A percentile compares a stretch with the other conserved stretches of the same genome.
Evolutionary conservation across 2,888 invertebrate species (phyloP).

Genomic region (Catonia carolina): DNA sequence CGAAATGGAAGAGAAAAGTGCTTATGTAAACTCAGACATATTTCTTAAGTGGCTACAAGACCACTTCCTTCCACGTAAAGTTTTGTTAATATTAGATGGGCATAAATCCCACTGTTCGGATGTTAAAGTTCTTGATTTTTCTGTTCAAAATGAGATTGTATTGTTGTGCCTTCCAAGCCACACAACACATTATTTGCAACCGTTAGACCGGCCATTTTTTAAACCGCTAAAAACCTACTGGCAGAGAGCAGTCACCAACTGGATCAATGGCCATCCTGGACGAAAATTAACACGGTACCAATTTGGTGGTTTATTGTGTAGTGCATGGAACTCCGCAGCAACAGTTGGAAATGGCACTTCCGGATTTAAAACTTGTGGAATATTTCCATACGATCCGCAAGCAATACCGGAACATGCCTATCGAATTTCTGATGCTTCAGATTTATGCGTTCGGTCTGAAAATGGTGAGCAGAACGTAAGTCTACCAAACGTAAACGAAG

Average conservation of each 20-base stretch:
- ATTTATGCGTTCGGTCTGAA: no score
- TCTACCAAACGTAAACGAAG: no score
- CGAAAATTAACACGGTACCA: slow-evolving; percentile 4
- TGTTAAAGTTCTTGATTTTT: background rate
- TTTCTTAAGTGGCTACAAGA: slow-evolving; percentile 5
- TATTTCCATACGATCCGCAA: background rate
- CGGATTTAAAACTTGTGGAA: slow-evolving; percentile 4
- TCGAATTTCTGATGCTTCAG: slow-evolving; percentile 8
- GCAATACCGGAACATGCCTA: slow-evolving; percentile 5
- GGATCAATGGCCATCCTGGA: background rate
- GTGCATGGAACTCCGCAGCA: slow-evolving; percentile 8
- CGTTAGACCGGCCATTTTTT: slow-evolving; percentile 4
- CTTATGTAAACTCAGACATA: background rate
- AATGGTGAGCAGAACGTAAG: no score
- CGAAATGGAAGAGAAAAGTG: background rate
- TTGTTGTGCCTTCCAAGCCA: slow-evolving; percentile 9
- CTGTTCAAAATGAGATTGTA: background rate
- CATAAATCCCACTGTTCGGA: background rate
- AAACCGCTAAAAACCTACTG: slow-evolving; percentile 4
- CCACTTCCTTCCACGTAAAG: background rate
- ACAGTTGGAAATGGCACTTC: slow-evolving; percentile 8
- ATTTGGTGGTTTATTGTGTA: background rate
- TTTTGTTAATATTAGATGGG: slow-evolving; percentile 13
- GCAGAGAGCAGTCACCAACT: background rate
- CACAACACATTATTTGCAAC: slow-evolving; percentile 11